Evolutionary conservation across 2,113 vertebrate genomes (phyloP).

Genomic region (Psammodynastes pulverulentus): DNA sequence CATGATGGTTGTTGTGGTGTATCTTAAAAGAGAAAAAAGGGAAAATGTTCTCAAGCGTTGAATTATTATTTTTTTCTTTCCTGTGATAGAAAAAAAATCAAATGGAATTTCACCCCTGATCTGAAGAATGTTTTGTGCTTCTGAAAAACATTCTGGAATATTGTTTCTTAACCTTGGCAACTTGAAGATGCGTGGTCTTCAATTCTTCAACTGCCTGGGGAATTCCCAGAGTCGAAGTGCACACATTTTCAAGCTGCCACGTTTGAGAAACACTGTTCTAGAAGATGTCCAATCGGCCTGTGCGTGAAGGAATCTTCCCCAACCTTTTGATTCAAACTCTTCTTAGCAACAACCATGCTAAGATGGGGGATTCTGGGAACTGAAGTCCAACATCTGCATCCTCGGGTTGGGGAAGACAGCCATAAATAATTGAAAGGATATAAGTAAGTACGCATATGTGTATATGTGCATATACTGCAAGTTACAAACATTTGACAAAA

Average conservation of each 20-base stretch:
- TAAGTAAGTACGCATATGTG: background rate
- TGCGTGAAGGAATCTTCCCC: no score
- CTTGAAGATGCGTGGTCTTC: background rate
- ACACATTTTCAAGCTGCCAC: background rate
- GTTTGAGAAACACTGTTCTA: background rate
- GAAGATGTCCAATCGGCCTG: background rate
- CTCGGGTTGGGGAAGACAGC: background rate
- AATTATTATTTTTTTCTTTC: background rate
- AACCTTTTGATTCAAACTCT: background rate
- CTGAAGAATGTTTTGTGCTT: background rate
- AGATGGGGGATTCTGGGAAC: background rate
- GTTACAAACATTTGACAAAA: background rate
- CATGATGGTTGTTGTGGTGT: constrained; percentile 14
- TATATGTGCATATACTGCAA: background rate
- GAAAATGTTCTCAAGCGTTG: background rate
- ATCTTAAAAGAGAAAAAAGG: background rate
- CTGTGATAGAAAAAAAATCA: background rate
- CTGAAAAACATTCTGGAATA: background rate
- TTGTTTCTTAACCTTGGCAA: background rate
- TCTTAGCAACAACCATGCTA: background rate
- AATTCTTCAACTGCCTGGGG: background rate
- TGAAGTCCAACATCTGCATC: background rate
- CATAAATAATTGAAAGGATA: background rate
- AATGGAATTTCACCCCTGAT: background rate
- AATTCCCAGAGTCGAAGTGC: background rate